A percentile compares a stretch with the other conserved stretches of the same genome.
phyloP scores from a whole-genome alignment of 2,888 invertebrate genomes.

The Pollenia griseotomentosa region DNA sequence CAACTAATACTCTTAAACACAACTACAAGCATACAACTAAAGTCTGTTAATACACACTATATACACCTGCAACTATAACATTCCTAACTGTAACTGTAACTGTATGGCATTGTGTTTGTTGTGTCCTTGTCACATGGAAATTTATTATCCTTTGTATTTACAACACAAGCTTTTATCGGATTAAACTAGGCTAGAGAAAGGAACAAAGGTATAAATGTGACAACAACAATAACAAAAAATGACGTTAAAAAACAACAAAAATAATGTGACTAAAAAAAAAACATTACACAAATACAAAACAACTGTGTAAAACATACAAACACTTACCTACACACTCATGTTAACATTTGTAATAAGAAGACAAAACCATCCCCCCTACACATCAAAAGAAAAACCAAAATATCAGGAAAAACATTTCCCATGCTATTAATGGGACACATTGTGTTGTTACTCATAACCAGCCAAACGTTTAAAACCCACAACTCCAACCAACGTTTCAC shows the following conservation, averaged over 20 bases:
- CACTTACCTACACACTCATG: neutral
- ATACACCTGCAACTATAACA: neutral
- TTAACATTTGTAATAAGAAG: neutral
- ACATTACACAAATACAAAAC: constrained; percentile 2
- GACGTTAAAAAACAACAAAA: neutral
- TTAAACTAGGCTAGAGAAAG: constrained; percentile 63
- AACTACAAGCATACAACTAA: neutral
- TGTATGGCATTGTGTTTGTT: constrained; percentile 29
- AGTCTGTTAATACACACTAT: neutral
- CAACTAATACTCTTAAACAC: constrained; percentile 36
- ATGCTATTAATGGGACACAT: constrained; percentile 12
- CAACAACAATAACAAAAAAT: constrained; percentile 49
- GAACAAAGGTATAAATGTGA: constrained; percentile 67
- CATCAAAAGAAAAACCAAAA: neutral
- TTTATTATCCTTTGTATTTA: constrained; percentile 72
- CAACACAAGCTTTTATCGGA: constrained; percentile 73
- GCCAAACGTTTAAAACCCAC: constrained; percentile 2
- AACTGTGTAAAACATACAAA: neutral
- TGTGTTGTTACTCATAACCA: constrained; percentile 14
- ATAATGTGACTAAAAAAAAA: constrained; percentile 9
- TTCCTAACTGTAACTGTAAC: neutral
- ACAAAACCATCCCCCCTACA: neutral
- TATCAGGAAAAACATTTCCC: constrained; percentile 8
- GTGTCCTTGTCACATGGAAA: constrained; percentile 72
- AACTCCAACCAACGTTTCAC: neutral